Base-by-base conservation (phyloP, 2,113 vertebrate species). In the Microtus pennsylvanicus region DNA sequence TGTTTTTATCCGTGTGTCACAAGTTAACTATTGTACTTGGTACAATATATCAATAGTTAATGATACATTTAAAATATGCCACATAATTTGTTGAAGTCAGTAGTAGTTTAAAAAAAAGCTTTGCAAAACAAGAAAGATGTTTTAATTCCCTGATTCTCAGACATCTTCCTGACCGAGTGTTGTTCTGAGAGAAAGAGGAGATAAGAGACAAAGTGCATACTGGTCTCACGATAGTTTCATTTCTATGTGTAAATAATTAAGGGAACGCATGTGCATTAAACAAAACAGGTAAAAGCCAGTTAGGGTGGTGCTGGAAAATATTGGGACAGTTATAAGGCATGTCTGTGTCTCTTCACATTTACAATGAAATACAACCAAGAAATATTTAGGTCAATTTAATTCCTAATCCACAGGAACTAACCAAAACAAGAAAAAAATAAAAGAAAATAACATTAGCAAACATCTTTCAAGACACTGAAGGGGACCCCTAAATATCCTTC, bases 71-170 rank as follows among this genome's bases (percentile, higher is more conserved):
- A 96, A 86, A 55, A 65, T 87, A 14, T 47, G 63, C 22, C 70
- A 42, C 95, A 85, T 85, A 90, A 94, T 38, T 88, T 35, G 75
- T 82, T 55, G 65, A 81, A 69, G 9, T 90, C 76, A n/a, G 63
- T 81, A 78, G 38, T 5, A 78, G 28, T 19, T 52, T 4, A 55
- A 16, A 16, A 55, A 55, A 16, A 55, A 55, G 67, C 42, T 24
- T 94, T 13, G 76, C 58, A 38, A 47, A 82, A 82, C 16, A 94
- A 89, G 33, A 63, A 42, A 77, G 35, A 77, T 75, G 7, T 61
- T 63, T 12, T 42, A 10, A 35, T 33, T 76, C 38, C 33, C 17
- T 55, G 55, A 72, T 75, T 85, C n/a, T 12, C 17, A 33, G 19
- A 24, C 58, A 81, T 2, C 52, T 89, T 78, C 24, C 0, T 81